phyloP scores from a whole-genome alignment of 1,140 invertebrate species.

The Araneus ventricosus region DNA sequence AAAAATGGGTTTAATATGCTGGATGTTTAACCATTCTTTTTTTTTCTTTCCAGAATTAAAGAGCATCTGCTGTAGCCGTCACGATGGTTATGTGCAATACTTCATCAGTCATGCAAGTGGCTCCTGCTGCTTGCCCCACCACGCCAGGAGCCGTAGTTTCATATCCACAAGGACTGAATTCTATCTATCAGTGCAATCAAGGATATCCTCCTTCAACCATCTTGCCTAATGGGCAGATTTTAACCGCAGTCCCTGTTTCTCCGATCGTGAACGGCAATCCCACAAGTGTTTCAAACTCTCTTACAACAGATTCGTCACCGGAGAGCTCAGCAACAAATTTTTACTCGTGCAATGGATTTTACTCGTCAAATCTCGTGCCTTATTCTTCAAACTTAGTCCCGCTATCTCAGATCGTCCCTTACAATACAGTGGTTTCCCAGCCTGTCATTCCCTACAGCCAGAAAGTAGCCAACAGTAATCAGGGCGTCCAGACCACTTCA shows the following conservation, averaged over 20 bases:
- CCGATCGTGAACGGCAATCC: neutral
- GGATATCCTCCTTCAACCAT: neutral
- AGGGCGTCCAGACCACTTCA: neutral
- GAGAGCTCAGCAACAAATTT: neutral
- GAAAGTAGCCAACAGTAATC: neutral
- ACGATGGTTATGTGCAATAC: conserved; percentile 49
- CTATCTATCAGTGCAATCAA: neutral
- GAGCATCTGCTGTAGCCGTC: neutral
- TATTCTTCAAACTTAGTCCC: neutral
- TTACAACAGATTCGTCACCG: neutral
- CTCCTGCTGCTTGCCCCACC: conserved; percentile 7
- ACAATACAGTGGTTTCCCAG: neutral
- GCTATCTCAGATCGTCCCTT: neutral
- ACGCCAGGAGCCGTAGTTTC: neutral
- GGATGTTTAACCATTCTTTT: neutral
- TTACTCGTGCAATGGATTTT: neutral
- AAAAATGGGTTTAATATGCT: no score
- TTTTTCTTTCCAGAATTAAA: neutral
- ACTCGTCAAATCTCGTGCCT: neutral
- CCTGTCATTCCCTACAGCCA: neutral
- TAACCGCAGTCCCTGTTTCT: neutral
- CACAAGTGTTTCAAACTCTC: neutral
- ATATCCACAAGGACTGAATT: no score
- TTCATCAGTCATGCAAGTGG: conserved; percentile 7
- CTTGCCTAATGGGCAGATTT: neutral